A percentile compares a stretch with the other conserved stretches of the same genome.
Conservation (phyloP, 1,140 invertebrate genomes). For the Drosophila fuyamai region DNA sequence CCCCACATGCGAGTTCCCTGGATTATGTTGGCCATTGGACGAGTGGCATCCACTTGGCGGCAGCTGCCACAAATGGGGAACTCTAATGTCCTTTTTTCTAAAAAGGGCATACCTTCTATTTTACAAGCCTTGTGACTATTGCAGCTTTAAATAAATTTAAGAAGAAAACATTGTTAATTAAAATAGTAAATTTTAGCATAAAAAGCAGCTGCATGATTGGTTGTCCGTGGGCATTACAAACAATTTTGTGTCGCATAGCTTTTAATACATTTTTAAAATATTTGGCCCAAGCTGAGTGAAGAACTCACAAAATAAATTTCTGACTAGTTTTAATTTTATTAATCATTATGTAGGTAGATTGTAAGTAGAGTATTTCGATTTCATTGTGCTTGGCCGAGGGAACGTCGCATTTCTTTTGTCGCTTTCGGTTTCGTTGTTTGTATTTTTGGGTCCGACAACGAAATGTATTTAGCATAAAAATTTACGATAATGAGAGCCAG, state of each 20-base stretch:
- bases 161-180: too few species aligned
- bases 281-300: too few species aligned
- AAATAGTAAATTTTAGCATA: too few species aligned
- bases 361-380: constrained; percentile 3
- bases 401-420: constrained; percentile 24
- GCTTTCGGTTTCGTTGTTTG: constrained; percentile 38
- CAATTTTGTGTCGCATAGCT: too few species aligned
- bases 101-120: neutral
- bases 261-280: too few species aligned
- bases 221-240: too few species aligned
- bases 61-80: constrained; percentile 67
- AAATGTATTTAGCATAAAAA: constrained; percentile 85
- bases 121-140: neutral
- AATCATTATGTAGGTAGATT: too few species aligned
- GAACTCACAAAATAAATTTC: too few species aligned
- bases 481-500: constrained; percentile 82
- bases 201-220: too few species aligned
- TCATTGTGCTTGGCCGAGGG: neutral
- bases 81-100: constrained; percentile 8
- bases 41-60: constrained; percentile 44
- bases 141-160: neutral
- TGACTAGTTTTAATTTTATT: too few species aligned
- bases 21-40: constrained; percentile 48
- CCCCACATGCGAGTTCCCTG: constrained; percentile 11
- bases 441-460: constrained; percentile 56